Evolutionary conservation across 2,113 vertebrate species (phyloP).

Genomic region (Lophochroa leadbeateri): DNA sequence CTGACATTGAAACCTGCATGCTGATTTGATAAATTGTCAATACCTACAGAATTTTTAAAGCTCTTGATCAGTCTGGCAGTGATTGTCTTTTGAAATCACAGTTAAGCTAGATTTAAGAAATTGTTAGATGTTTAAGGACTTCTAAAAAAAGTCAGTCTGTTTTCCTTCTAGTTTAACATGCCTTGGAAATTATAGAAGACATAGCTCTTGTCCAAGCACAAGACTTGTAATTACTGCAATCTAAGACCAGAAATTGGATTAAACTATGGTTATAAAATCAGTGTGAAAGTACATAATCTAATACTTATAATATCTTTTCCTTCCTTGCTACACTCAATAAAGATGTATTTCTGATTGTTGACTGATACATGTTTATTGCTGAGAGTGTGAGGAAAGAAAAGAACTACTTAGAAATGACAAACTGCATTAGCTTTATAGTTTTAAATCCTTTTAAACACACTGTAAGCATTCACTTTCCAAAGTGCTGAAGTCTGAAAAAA

Average conservation of each 20-base stretch:
- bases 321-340: background rate
- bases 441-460: background rate
- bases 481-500: slow-evolving; percentile 13
- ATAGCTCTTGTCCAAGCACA: background rate
- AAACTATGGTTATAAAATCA: background rate
- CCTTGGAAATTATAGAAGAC: background rate
- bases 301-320: background rate
- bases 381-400: background rate
- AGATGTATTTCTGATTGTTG: background rate
- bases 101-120: background rate
- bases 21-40: background rate
- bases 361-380: background rate
- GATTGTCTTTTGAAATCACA: background rate
- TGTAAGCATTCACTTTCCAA: background rate
- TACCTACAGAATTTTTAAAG: background rate
- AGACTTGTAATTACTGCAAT: background rate
- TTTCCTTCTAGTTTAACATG: background rate
- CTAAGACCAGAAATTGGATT: background rate
- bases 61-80: background rate
- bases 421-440: background rate
- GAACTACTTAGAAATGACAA: background rate
- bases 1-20: background rate
- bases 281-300: background rate
- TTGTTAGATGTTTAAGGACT: background rate
- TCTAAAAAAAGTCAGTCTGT: background rate